These are phyloP conservation scores for Lucilia sericata DNA, from an alignment of 1,140 invertebrate genomes.

Conservation along the genomic window DNA sequence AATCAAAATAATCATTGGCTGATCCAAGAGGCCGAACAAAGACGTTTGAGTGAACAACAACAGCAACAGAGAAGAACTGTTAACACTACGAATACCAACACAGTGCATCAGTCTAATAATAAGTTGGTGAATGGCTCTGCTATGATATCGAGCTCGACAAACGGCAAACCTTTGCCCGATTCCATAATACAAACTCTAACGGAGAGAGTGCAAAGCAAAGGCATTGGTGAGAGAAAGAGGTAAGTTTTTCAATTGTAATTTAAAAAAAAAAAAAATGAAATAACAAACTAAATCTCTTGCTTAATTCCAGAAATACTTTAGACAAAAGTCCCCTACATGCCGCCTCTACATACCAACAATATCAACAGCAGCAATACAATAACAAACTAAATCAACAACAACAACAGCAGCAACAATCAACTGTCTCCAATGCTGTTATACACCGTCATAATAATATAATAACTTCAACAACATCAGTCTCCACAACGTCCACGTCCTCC, in stretches of 20 bases:
- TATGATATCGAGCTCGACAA: slow-evolving; percentile 51
- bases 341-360: slow-evolving; percentile 44
- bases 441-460: slow-evolving; percentile 25
- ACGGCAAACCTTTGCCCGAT: slow-evolving; percentile 74
- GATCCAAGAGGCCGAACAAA: slow-evolving; percentile 91
- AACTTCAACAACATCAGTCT: slow-evolving; percentile 25
- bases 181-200: slow-evolving; percentile 80
- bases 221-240: slow-evolving; percentile 69
- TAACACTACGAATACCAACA: slow-evolving; percentile 47
- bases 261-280: too few relatives aligned
- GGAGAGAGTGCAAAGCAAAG: slow-evolving; percentile 77
- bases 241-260: slow-evolving; percentile 46
- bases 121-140: slow-evolving; percentile 49
- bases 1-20: slow-evolving; percentile 86
- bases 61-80: slow-evolving; percentile 65
- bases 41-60: slow-evolving; percentile 76
- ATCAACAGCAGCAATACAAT: slow-evolving; percentile 45
- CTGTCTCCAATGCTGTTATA: background rate
- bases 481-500: slow-evolving; percentile 50
- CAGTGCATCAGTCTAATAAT: slow-evolving; percentile 39
- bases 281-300: slow-evolving; percentile 14
- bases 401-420: slow-evolving; percentile 51
- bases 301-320: slow-evolving; percentile 49
- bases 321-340: slow-evolving; percentile 47
- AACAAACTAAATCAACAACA: slow-evolving; percentile 53